Percentiles rank a stretch among this genome's conserved stretches.
Conservation (phyloP, 2,113 vertebrate species). For the Pogona vitticeps region DNA sequence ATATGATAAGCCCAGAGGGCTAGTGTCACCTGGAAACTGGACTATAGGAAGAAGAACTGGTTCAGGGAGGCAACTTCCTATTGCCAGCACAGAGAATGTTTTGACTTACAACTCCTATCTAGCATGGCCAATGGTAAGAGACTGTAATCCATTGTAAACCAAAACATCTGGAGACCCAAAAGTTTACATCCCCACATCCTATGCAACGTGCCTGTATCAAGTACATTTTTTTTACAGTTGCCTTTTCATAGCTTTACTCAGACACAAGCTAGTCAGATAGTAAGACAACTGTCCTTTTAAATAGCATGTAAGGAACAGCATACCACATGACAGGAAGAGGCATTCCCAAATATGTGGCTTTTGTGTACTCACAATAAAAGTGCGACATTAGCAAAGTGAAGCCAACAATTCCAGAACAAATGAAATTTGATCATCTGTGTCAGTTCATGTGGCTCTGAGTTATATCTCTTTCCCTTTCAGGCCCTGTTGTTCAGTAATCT, state of each 20-base stretch:
- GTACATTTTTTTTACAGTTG: background rate
- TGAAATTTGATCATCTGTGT: slow-evolving; percentile 6
- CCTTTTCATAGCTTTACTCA: background rate
- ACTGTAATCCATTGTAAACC: background rate
- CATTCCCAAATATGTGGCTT: background rate
- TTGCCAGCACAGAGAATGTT: background rate
- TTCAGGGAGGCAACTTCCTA: background rate
- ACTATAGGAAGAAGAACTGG: background rate
- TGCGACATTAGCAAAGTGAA: slow-evolving; percentile 1
- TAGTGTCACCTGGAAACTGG: background rate
- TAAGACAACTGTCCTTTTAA: slow-evolving; percentile 2
- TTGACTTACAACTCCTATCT: background rate
- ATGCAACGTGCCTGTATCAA: background rate
- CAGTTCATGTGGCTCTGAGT: slow-evolving; percentile 18
- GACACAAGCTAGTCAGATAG: background rate
- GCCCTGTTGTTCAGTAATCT: background rate
- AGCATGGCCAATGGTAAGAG: background rate
- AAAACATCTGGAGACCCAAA: background rate
- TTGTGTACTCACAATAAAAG: background rate
- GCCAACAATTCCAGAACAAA: background rate
- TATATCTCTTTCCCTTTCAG: background rate
- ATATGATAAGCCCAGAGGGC: background rate
- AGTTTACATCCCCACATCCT: background rate
- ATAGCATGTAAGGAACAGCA: background rate
- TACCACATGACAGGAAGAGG: background rate